Conservation (phyloP, 1,140 invertebrate genomes). For the Protaetia brevitarsis region DNA sequence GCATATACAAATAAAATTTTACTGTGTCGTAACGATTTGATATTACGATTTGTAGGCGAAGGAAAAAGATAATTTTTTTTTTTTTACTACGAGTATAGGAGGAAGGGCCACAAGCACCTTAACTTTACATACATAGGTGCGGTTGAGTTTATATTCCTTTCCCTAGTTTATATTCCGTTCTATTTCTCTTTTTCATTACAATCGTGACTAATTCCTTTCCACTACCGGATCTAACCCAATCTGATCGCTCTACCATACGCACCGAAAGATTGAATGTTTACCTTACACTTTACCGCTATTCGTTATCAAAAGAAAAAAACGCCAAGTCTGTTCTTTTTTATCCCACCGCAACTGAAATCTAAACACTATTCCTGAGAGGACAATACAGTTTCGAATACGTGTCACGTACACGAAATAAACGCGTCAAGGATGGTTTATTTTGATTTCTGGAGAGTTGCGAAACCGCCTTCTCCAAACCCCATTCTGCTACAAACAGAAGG, state of each 20-base stretch:
- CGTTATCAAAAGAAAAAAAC: not conserved
- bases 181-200: not conserved
- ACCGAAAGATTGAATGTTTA: slow-evolving; percentile 4
- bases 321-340: not conserved
- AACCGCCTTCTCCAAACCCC: not conserved
- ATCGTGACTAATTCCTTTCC: slow-evolving; percentile 7
- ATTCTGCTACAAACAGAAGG: not conserved
- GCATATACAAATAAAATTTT: slow-evolving; percentile 8
- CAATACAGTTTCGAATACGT: no score
- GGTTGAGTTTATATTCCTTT: no score
- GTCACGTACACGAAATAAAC: not conserved
- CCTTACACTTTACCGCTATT: not conserved
- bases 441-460: not conserved
- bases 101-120: no score
- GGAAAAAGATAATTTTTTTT: no score
- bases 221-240: not conserved
- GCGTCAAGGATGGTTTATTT: not conserved
- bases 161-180: slow-evolving; percentile 1
- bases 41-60: not conserved
- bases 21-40: slow-evolving; percentile 8
- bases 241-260: not conserved
- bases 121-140: no score
- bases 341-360: not conserved
- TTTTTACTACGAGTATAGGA: no score
- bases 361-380: no score